Percentiles rank a stretch among this genome's conserved stretches.
Conservation (phyloP, 2,888 invertebrate species). For the Teleogryllus oceanicus region DNA sequence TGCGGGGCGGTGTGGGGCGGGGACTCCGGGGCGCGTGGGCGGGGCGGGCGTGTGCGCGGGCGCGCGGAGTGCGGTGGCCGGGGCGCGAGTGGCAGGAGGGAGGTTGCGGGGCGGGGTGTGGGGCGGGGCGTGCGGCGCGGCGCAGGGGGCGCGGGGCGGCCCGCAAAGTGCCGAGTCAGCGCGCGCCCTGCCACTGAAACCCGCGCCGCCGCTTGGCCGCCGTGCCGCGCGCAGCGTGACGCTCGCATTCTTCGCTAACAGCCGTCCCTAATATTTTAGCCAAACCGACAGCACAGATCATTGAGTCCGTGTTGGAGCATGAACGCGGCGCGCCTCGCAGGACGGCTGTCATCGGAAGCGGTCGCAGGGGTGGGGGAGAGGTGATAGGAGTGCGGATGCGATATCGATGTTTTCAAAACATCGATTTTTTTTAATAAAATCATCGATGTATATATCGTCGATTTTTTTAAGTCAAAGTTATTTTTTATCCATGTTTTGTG, state of each 20-base stretch:
- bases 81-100: too few relatives aligned
- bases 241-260: neutral
- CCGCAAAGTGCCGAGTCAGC: neutral
- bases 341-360: too few relatives aligned
- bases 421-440: neutral
- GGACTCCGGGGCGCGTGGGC: too few relatives aligned
- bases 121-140: neutral
- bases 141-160: neutral
- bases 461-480: too few relatives aligned
- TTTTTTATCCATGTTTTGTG: too few relatives aligned
- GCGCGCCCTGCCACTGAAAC: neutral
- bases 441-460: too few relatives aligned
- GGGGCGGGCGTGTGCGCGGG: too few relatives aligned
- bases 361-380: too few relatives aligned
- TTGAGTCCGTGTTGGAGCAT: conserved; percentile 8
- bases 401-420: neutral
- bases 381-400: neutral
- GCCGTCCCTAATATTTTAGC: conserved; percentile 6
- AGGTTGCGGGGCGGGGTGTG: too few relatives aligned
- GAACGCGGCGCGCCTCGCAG: neutral
- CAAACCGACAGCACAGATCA: conserved; percentile 18
- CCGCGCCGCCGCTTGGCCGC: neutral
- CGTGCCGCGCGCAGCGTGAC: neutral
- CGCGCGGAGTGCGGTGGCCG: too few relatives aligned
- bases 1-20: too few relatives aligned